phyloP scores from a whole-genome alignment of 2,888 invertebrate genomes.

The Rhodophaea formosa region DNA sequence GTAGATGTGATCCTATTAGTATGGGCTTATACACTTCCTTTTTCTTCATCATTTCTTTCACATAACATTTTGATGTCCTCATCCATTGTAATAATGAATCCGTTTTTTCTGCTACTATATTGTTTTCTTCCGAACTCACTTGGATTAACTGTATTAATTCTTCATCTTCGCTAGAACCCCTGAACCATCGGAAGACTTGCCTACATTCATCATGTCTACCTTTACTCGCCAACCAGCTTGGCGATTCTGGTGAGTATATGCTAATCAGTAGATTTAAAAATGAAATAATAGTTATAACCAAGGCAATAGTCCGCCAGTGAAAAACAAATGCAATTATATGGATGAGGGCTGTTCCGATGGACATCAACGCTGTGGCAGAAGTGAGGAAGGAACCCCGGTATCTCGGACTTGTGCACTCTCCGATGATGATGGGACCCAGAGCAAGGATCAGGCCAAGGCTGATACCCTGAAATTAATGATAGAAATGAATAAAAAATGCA shows the following conservation, averaged over 20 bases:
- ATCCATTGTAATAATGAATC: not conserved
- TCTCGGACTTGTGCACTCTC: slow-evolving; percentile 77
- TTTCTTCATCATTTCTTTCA: not conserved
- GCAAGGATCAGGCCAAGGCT: slow-evolving; percentile 71
- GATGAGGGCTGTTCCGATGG: slow-evolving; percentile 78
- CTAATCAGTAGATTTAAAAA: slow-evolving; percentile 60
- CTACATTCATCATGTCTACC: slow-evolving; percentile 74
- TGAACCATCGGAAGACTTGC: slow-evolving; percentile 74
- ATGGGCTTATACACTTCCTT: slow-evolving; percentile 35
- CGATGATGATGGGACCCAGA: slow-evolving; percentile 67
- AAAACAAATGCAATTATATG: slow-evolving; percentile 81
- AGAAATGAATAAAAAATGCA: not conserved
- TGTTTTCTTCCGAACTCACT: slow-evolving; percentile 40
- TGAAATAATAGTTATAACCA: slow-evolving; percentile 63
- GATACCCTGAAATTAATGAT: slow-evolving; percentile 52
- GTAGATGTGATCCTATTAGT: slow-evolving; percentile 30
- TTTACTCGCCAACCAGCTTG: slow-evolving; percentile 82
- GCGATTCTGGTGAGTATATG: slow-evolving; percentile 79
- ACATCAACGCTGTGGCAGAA: slow-evolving; percentile 76
- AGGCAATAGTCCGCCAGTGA: slow-evolving; percentile 75
- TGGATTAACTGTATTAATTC: slow-evolving; percentile 55
- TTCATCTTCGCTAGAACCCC: slow-evolving; percentile 66
- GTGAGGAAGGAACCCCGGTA: slow-evolving; percentile 79
- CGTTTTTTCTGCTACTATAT: slow-evolving; percentile 40
- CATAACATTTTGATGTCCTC: not conserved